phyloP scores from a whole-genome alignment of 1,140 invertebrate genomes.

The Anoplophora glabripennis region DNA sequence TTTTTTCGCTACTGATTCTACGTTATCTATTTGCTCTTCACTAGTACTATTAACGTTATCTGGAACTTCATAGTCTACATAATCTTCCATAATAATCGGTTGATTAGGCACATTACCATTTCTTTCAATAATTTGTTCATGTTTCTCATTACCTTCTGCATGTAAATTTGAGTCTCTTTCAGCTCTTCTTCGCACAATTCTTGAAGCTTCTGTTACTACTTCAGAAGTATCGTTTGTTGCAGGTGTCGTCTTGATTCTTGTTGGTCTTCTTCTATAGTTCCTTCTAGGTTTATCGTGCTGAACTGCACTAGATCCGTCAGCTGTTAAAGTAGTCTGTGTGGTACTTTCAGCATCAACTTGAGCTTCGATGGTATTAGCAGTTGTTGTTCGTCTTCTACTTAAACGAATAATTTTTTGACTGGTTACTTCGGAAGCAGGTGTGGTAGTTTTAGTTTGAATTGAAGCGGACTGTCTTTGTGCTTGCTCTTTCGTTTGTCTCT shows the following conservation, averaged over 20 bases:
- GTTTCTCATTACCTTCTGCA: too few species aligned
- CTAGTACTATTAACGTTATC: not conserved
- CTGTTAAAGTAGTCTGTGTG: not conserved
- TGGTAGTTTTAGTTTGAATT: not conserved
- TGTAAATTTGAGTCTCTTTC: not conserved
- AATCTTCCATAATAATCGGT: not conserved
- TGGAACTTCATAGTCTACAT: not conserved
- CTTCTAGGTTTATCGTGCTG: constrained; percentile 24
- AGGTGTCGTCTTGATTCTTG: constrained; percentile 21
- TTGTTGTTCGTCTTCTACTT: constrained; percentile 16
- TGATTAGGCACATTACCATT: too few species aligned
- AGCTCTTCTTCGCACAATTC: constrained; percentile 26
- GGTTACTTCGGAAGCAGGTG: not conserved
- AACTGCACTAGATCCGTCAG: constrained; percentile 1
- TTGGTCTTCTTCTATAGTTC: constrained; percentile 30
- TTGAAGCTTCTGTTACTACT: constrained; percentile 19
- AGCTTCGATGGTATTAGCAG: constrained; percentile 8
- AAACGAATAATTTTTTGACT: not conserved
- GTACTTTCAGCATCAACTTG: constrained; percentile 14
- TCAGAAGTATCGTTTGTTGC: constrained; percentile 21
- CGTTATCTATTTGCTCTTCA: constrained; percentile 2
- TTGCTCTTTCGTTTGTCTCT: constrained; percentile 7
- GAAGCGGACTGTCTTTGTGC: not conserved
- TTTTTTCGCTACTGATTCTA: constrained; percentile 11
- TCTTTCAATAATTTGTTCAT: too few species aligned